Percentiles rank a stretch among this genome's conserved stretches.
Conservation (phyloP, 2,113 vertebrate genomes). For the Varanus komodoensis region DNA sequence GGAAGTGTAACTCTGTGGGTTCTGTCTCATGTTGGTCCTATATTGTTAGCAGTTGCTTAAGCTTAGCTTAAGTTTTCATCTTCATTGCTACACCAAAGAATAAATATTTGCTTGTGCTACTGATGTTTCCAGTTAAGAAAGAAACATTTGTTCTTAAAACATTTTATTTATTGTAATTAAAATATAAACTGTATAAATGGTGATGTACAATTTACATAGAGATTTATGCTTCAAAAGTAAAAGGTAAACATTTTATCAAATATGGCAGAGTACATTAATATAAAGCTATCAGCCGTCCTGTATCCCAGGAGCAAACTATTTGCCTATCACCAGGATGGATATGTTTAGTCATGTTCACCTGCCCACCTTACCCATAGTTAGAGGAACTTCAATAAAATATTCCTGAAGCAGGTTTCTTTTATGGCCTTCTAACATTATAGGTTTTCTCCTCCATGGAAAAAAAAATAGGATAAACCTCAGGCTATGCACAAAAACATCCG, state of each 20-base stretch:
- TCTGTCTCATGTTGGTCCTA: not conserved
- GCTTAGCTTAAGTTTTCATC: not conserved
- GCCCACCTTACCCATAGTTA: too few relatives aligned
- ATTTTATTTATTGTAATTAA: conserved; percentile 46
- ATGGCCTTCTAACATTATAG: too few relatives aligned
- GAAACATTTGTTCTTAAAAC: not conserved
- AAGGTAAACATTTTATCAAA: conserved; percentile 11
- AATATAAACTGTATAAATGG: not conserved
- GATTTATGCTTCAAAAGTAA: not conserved
- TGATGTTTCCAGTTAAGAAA: not conserved
- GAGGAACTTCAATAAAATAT: too few relatives aligned
- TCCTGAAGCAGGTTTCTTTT: too few relatives aligned
- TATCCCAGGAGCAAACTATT: not conserved
- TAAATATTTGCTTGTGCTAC: not conserved
- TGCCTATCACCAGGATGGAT: too few relatives aligned
- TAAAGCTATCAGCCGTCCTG: not conserved
- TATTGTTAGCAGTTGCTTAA: too few relatives aligned
- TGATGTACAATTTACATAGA: not conserved
- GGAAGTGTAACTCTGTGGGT: not conserved
- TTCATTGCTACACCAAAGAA: not conserved
- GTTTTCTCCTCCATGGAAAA: too few relatives aligned
- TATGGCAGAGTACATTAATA: not conserved
- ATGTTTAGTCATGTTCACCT: too few relatives aligned
- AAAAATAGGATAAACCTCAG: too few relatives aligned
- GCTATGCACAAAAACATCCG: too few relatives aligned